These are phyloP conservation scores for Xestia rhomboidea DNA, from an alignment of 2,888 invertebrate species.

Conservation along the genomic window DNA sequence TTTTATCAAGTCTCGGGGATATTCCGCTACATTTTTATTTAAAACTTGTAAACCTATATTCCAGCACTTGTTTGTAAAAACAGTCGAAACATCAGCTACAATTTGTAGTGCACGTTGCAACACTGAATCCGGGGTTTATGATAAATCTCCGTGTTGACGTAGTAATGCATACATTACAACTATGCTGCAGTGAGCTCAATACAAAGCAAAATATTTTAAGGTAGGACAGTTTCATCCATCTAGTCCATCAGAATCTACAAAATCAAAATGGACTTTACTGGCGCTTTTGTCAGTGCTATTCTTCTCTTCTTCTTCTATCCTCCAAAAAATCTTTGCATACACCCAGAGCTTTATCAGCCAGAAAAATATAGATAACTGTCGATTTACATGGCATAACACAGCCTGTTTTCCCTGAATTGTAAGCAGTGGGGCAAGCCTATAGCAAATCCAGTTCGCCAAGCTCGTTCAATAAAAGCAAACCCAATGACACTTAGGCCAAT, in stretches of 20 bases:
- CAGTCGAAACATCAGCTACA: slow-evolving; percentile 26
- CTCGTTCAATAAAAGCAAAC: not conserved
- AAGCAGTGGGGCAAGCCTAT: not conserved
- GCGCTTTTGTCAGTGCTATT: not conserved
- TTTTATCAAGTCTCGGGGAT: slow-evolving; percentile 11
- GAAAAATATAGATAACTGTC: not conserved
- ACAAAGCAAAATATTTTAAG: slow-evolving; percentile 22
- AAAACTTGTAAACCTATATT: not conserved
- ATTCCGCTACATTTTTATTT: slow-evolving; percentile 24
- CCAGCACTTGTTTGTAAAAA: slow-evolving; percentile 12
- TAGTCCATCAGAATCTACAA: not conserved
- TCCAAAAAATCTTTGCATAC: not conserved
- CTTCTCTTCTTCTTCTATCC: not conserved
- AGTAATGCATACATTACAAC: slow-evolving; percentile 47
- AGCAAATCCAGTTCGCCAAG: too few relatives aligned
- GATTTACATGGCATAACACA: not conserved
- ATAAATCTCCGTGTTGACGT: slow-evolving; percentile 35
- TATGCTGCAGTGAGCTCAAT: slow-evolving; percentile 5
- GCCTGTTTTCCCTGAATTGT: not conserved
- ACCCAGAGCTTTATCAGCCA: not conserved
- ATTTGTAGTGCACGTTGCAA: slow-evolving; percentile 35
- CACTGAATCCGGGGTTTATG: slow-evolving; percentile 18
- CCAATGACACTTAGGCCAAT: not conserved
- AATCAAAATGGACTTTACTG: not conserved
- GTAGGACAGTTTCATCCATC: not conserved